Base-by-base conservation (phyloP, 2,888 invertebrate genomes). In the Dinocampus coccinellae region DNA sequence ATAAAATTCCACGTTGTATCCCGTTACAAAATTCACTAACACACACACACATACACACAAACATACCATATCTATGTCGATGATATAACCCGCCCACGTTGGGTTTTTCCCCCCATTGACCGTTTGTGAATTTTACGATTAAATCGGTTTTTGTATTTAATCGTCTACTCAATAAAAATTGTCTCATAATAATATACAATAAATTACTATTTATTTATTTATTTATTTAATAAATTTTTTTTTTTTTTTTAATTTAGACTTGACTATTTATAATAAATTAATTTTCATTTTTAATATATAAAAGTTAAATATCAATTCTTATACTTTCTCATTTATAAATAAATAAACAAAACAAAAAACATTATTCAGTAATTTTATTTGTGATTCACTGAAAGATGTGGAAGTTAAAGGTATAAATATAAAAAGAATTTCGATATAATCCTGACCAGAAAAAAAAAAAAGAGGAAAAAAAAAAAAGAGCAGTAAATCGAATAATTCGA, bases 401-500 rank as follows among this genome's bases (percentile, higher is more conserved):
- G n/a, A n/a, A n/a, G n/a, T n/a, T n/a, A 77, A 79, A 81, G 77
- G 81, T 79, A 81, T 79, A 77, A 69, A 73, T 16, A 57, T 60
- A 63, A 39, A 34, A 69, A 75, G 77, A 76, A 69, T 65, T 55
- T 42, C 64, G 16, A 29, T 4, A 29, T 29, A n/a, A n/a, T n/a
- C n/a, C n/a, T n/a, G n/a, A n/a, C n/a, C n/a, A n/a, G n/a, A n/a
- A n/a, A 29, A 4, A 47, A 1, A 47, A 3, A 47, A 7, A 20
- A 16, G 16, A 10, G 29, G 11, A 55, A 67, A 34, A 63, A 73
- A 74, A 73, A 78, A 82, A 85, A 85, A 86, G 85, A 84, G 85
- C 86, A 84, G 84, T 82, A 84, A 84, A 85, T 86, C 85, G 85
- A 86, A 85, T 85, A 83, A 87, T 83, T 85, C 86, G 84, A 84